A percentile compares a stretch with the other conserved stretches of the same genome.
phyloP scores from a whole-genome alignment of 2,797 vertebrate species.

The Microhierax caerulescens region DNA sequence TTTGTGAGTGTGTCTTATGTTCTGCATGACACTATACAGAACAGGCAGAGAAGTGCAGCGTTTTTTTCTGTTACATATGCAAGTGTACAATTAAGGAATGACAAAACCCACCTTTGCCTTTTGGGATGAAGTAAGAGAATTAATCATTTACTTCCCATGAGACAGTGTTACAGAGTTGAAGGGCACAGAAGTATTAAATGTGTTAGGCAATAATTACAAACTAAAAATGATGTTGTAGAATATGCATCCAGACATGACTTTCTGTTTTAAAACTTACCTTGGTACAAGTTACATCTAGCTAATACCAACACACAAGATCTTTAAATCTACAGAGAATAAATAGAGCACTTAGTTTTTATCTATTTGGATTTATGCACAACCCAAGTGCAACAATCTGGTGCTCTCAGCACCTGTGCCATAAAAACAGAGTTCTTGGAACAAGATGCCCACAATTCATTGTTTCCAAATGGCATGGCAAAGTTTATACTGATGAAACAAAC shows the following conservation, averaged over 20 bases:
- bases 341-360: neutral
- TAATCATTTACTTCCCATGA: neutral
- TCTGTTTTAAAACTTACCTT: neutral
- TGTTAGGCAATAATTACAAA: conserved; percentile 13
- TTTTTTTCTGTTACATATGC: neutral
- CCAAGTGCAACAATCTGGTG: neutral
- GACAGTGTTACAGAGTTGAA: neutral
- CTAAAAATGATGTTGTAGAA: neutral
- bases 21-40: neutral
- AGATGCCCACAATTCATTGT: neutral
- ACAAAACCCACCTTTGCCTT: conserved; percentile 18
- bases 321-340: neutral
- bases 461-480: neutral
- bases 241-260: neutral
- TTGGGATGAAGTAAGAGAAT: neutral
- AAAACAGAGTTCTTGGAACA: neutral
- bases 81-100: neutral
- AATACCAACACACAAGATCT: neutral
- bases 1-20: neutral
- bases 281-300: neutral
- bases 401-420: neutral
- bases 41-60: neutral
- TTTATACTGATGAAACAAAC: neutral
- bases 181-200: neutral
- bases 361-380: neutral